Base-by-base conservation (phyloP, 2,113 vertebrate genomes). In the Gavia stellata region DNA sequence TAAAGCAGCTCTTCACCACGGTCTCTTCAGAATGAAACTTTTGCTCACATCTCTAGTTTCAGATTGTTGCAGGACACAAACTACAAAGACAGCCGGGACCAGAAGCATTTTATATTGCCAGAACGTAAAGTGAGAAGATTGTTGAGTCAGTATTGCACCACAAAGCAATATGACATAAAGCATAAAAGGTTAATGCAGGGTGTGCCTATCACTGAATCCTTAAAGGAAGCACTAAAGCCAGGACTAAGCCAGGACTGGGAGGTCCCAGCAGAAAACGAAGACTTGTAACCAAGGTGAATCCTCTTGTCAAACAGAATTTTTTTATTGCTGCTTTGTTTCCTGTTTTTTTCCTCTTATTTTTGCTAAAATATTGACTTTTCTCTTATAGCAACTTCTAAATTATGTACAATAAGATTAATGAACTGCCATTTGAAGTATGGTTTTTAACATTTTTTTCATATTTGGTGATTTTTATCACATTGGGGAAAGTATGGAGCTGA, bases 231-330 rank as follows among this genome's bases (percentile, higher is more conserved):
- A 42, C 40, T 49, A 80, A 55, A 68, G 9, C 19, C 29, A 59
- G 49, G 38, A 72, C 3, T 34, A 66, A 59, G 31, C 14, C 29
- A 52, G 24, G 25, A 36, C 10, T 75, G 21, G 21, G 19, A 61
- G 3, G 5, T 73, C 18, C 49, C 53, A 77, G 33, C 12, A 58
- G 82, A 53, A 94, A 83, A 93, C 26, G 49, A 83, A 90, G 34
- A 38, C 36, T 73, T 84, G 15, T 38, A 86, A 19, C 6, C 16
- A 42, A 66, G 12, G 17, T 49, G 49, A 93, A 68, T 73, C 4
- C 3, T 90, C 20, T 11, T 2, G 0, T 75, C 20, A 52, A 80
- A 17, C 1, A 4, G 4, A 0, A 3, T 63, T 20, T 53, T 8
- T 34, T 5, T 20, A 10, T 47, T 65, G 20, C 14, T 73, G 3